Evolutionary conservation across 2,797 vertebrate species (phyloP), one percentile per base, ranked within the genome.

Genomic region (Pogonophryne albipinna): DNA sequence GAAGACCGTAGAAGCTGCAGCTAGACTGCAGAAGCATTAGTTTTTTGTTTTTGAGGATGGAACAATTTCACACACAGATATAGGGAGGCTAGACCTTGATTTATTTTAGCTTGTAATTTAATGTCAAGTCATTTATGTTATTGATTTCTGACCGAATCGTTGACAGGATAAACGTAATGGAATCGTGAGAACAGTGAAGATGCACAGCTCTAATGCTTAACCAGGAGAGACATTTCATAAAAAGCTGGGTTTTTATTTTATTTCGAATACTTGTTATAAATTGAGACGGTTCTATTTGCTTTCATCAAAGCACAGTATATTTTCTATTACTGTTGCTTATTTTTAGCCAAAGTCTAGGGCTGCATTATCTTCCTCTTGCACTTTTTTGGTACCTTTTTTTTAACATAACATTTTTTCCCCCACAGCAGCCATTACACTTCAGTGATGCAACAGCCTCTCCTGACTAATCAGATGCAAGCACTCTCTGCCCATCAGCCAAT

Each of bases 401-500:
- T 89, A 99, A 97, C 93, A 45, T 89, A 99, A 97, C 93, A 98
- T 97, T 91, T 85, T 98, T 65, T 95, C 91, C 82, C 96, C 79
- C 96, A 96, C 84, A 93, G 94, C 91, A 95, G 81, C 88, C 97
- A 97, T 92, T 99, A 97, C 88, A 96, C 83, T 61, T 95, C 97
- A 41, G 5, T 98, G 94, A 95, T 99, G 85, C 95, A 97, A 0
- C 98, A 97, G 52, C 94, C 97, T 80, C 95, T 98, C 56, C 82
- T 99, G 92, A 94, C 97, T 41, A 98, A 96, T 94, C 98, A 98
- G 89, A 96, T 99, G 93, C 92, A 95, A 38, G 86, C 86, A 47
- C 88, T 99, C 68, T 97, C 97, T 15, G 97, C 96, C 65, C 96
- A 96, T 84, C 98, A 99, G 90, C 96, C 97, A 69, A 95, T 99